Evolutionary conservation across 2,797 vertebrate genomes (phyloP), one percentile per base, ranked within the genome.

Genomic region (Agapornis canus): DNA sequence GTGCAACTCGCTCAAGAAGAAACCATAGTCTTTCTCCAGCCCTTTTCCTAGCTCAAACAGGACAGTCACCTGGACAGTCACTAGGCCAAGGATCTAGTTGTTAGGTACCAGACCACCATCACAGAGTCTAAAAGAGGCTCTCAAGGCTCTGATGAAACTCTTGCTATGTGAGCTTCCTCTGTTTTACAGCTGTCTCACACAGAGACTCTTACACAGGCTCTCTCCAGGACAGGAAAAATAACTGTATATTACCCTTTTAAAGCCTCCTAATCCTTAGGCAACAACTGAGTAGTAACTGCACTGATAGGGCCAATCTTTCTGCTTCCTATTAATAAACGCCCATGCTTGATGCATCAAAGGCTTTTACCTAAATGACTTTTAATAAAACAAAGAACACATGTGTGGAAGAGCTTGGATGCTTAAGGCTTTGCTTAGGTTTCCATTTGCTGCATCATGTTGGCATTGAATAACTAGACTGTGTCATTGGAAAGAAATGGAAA

Each of bases 261-360:
- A 97, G 57, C 65, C 61, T 85, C 72, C 59, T 94, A 93, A 94
- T 82, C 82, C 86, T 91, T 51, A 80, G 78, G 63, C 51, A 96
- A 87, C 71, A 92, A 85, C 75, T 31, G 35, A 86, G 48, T 35
- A 90, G 90, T 52, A 92, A 84, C 78, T 40, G 26, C 72, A 64
- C 45, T 20, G 35, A 75, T 2, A 89, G 48, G 32, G 42, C 49
- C 79, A 85, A 92, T 82, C 68, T 89, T 85, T 93, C 79, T 75
- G 19, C 35, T 91, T 82, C 39, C 8, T 54, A 77, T 70, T 82
- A 84, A 85, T 87, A 93, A 80, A 82, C 9, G 10, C 31, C 11
- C 78, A 40, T 10, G 39, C 42, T 82, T 70, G 51, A 54, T 78
- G 48, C 31, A 73, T 52, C 43, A 82, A 76, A 90, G 45, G 21